Base-by-base conservation (phyloP, 2,888 invertebrate species). In the Synanthedon andrenaeformis region DNA sequence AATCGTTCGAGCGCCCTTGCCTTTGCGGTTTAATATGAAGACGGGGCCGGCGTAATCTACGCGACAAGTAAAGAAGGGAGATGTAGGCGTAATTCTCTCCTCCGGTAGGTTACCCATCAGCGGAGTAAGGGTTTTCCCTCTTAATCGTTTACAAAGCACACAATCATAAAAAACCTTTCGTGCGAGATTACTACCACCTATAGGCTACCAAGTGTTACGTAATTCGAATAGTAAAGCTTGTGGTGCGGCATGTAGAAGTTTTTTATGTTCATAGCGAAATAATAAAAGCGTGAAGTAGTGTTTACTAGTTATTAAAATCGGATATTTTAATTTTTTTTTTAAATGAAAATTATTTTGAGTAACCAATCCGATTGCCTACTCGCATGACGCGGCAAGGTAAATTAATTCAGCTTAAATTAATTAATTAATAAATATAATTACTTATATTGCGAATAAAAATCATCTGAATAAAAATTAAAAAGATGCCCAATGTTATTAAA, bases 1-100 rank as follows among this genome's bases (percentile, higher is more conserved):
- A n/a, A 42, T n/a, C n/a, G 42, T 42, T 42, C n/a, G 11, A 3
- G 42, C 42, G 1, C 42, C 42, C n/a, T n/a, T 11, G n/a, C 42
- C 42, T n/a, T n/a, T 11, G 23, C 41, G 53, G 51, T 60, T 63
- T 11, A 63, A 51, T 28, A 58, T 55, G 14, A 55, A 53, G 41
- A 64, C 28, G 41, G 64, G 65, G 8, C 64, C 64, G 0, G 59
- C 60, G 50, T 64, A 62, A 14, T 64, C 62, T 0, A 64, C 64
- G 14, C 62, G 63, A 11, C 58, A 56, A 12, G 48, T 53, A 19
- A 58, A 42, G 56, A 63, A 65, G 1, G 62, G 62, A 49, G 52
- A 59, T 17, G 49, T 57, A 8, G 58, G 51, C 35, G 54, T 51
- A 41, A 67, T 14, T 42, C 64, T 41, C 52, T 61, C 57, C 19